phyloP scores from a whole-genome alignment of 2,797 vertebrate species.

The Platyrinchus mystaceus region DNA sequence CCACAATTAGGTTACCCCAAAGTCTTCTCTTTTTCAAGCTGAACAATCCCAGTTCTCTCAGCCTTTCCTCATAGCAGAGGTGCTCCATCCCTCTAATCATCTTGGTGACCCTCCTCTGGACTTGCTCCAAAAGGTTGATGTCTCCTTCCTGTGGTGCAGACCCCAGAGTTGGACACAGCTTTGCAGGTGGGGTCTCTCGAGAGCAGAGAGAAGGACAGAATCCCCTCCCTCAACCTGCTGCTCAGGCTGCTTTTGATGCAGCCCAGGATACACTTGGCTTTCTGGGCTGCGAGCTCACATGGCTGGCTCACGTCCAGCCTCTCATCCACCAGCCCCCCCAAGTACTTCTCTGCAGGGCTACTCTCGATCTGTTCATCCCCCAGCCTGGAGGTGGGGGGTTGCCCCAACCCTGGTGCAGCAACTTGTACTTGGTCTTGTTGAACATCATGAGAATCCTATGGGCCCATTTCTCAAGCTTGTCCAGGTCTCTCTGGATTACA shows the following conservation, averaged over 20 bases:
- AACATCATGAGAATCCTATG: neutral
- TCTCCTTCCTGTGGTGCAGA: neutral
- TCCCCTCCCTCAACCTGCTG: neutral
- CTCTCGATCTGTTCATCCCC: neutral
- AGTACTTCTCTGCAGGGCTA: neutral
- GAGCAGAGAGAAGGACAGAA: neutral
- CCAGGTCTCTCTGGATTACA: neutral
- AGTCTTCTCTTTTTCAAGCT: neutral
- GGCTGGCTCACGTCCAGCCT: neutral
- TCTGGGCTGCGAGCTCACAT: neutral
- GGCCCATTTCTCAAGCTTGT: neutral
- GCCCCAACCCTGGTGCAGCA: neutral
- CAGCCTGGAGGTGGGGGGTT: rapidly evolving
- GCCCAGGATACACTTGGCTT: neutral
- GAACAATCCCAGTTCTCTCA: neutral
- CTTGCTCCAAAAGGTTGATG: rapidly evolving
- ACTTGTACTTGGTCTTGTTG: neutral
- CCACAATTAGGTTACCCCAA: neutral
- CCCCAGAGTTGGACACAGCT: neutral
- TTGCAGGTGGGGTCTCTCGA: neutral
- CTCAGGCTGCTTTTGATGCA: rapidly evolving
- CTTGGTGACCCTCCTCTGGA: neutral
- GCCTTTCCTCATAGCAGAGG: neutral
- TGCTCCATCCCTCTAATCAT: neutral
- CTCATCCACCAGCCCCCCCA: neutral